Evolutionary conservation across 53 echinoderm and acorn worm species (phyloP), one percentile per base, ranked within the genome.

Genomic region (Holothuria scabra): DNA sequence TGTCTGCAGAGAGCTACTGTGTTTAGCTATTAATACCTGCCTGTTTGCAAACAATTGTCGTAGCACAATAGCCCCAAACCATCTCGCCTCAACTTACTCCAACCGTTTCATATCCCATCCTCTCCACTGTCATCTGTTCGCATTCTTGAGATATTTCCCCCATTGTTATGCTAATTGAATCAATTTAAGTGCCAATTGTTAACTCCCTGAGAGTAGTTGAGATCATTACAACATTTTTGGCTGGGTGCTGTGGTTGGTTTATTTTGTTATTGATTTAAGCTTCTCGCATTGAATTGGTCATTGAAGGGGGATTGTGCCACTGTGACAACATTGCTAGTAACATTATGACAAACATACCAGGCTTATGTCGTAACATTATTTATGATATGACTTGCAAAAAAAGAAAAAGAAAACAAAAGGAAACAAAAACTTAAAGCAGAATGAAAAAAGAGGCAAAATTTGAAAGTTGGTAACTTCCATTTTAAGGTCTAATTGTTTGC

Each of bases 1-100:
- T 18, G 52, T 52, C 52, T 52, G 18, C 8, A 16, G 52, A 52
- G 52, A 18, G 69, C 34, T 69, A 22, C 69, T 41, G 30, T 33
- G 22, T 69, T 69, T 69, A 41, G 69, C 69, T 69, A 69, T 69
- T 69, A 69, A 69, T 69, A 69, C 69, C 69, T 22, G 69, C 44
- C 69, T 69, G 69, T 69, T 69, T 69, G 69, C 69, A 69, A 69
- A 69, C 69, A 69, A 69, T 37, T 34, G 69, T 69, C 18, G 11
- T n/a, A 22, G 22, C 69, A 69, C 69, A 69, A 69, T 69, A 69
- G 69, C 69, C 69, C 69, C 41, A 41, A 69, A 41, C 69, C 69
- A 69, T 69, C 69, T 69, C 41, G 44, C 34, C 69, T 69, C 69
- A 69, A 33, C 69, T 69, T 34, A 69, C 16, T 52, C 52, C 52